Percentiles rank a stretch among this genome's conserved stretches.
Evolutionary conservation across 2,113 vertebrate species (phyloP).

Genomic region (Pomatostomus ruficeps): DNA sequence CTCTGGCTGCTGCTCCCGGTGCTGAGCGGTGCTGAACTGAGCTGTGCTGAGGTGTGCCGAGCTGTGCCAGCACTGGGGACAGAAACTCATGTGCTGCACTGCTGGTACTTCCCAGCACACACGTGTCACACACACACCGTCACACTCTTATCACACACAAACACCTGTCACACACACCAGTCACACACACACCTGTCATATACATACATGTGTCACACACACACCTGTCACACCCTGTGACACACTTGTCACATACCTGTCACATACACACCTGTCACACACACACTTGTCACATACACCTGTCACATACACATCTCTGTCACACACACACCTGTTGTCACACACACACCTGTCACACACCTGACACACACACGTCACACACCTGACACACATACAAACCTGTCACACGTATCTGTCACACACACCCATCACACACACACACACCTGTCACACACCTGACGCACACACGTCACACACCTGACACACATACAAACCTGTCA

Average conservation of each 20-base stretch:
- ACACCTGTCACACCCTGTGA: neutral
- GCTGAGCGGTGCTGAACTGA: neutral
- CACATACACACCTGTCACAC: neutral
- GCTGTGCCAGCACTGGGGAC: neutral
- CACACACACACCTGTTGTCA: neutral
- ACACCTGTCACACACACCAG: neutral
- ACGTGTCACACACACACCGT: neutral
- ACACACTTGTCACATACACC: neutral
- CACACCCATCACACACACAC: no score
- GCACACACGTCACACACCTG: no score
- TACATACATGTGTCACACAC: no score
- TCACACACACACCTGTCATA: neutral
- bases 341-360: neutral
- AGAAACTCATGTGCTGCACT: neutral
- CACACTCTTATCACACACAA: no score
- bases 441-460: no score
- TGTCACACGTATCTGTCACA: neutral
- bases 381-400: neutral
- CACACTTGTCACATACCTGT: neutral
- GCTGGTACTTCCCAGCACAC: neutral
- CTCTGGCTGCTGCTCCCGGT: neutral
- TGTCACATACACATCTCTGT: no score
- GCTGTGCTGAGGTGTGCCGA: neutral
- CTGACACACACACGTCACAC: neutral
- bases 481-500: no score